These are phyloP conservation scores for Bombycilla garrulus DNA, from an alignment of 2,113 vertebrate genomes.

Conservation along the genomic window DNA sequence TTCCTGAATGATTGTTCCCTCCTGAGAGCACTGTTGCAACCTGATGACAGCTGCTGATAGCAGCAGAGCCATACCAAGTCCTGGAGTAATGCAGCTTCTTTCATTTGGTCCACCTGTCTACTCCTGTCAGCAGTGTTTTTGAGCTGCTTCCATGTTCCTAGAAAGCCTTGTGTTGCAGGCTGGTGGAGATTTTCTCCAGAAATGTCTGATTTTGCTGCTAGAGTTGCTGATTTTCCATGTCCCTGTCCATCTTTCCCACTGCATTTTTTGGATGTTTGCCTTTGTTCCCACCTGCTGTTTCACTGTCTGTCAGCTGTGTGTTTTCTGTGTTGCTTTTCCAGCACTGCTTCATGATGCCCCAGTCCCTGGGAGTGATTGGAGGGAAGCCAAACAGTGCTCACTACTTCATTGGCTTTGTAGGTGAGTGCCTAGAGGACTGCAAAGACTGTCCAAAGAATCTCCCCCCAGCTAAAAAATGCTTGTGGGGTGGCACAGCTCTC, in stretches of 20 bases:
- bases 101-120: background rate
- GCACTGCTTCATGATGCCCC: slow-evolving; percentile 98
- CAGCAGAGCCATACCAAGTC: background rate
- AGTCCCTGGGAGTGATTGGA: slow-evolving; percentile 96
- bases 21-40: background rate
- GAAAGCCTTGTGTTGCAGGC: background rate
- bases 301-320: slow-evolving; percentile 45
- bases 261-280: background rate
- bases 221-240: background rate
- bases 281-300: slow-evolving; percentile 1
- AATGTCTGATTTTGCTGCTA: background rate
- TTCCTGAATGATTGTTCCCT: background rate
- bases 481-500: background rate
- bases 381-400: slow-evolving; percentile 98
- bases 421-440: slow-evolving; percentile 73
- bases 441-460: background rate
- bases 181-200: background rate
- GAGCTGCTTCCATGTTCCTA: background rate
- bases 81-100: background rate
- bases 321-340: slow-evolving; percentile 70
- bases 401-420: slow-evolving; percentile 98
- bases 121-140: background rate
- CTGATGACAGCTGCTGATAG: background rate
- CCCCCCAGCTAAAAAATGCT: background rate
- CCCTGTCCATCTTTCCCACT: background rate